Conservation (phyloP, 2,888 invertebrate genomes). For the Phyto melanocephala region DNA sequence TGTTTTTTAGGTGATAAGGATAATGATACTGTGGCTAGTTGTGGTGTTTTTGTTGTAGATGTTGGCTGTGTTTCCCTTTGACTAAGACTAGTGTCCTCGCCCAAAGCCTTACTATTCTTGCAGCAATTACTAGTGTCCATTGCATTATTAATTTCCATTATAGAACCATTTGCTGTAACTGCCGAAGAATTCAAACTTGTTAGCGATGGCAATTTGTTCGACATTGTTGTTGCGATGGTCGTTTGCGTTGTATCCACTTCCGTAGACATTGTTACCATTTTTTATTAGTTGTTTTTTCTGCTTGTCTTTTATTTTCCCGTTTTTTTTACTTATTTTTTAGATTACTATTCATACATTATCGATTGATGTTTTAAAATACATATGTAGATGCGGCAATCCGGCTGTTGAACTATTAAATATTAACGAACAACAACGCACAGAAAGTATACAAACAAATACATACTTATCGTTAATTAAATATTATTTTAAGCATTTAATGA, state of each 20-base stretch:
- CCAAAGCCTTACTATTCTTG: background rate
- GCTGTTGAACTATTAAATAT: slow-evolving; percentile 42
- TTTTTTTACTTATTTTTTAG: background rate
- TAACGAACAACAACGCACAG: background rate
- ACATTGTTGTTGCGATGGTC: slow-evolving; percentile 64
- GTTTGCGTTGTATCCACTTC: slow-evolving; percentile 78
- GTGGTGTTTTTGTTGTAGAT: slow-evolving; percentile 23
- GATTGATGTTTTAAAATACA: slow-evolving; percentile 52
- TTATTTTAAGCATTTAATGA: too few species aligned
- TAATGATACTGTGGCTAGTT: too few species aligned
- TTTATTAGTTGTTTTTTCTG: slow-evolving; percentile 54
- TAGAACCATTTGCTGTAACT: slow-evolving; percentile 39
- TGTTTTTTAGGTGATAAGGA: background rate
- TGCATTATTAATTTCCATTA: slow-evolving; percentile 35
- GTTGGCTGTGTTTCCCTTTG: slow-evolving; percentile 33
- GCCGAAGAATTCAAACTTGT: slow-evolving; percentile 66
- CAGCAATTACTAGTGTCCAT: slow-evolving; percentile 3
- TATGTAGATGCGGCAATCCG: slow-evolving; percentile 66
- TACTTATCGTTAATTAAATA: background rate
- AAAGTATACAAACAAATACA: background rate
- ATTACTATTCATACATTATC: slow-evolving; percentile 36
- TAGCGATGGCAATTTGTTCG: slow-evolving; percentile 49
- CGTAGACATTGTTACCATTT: slow-evolving; percentile 79
- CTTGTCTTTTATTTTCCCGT: slow-evolving; percentile 7
- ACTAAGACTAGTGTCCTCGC: slow-evolving; percentile 11